Base-by-base conservation (phyloP, 2,888 invertebrate species). In the Ormyrus pomaceus region DNA sequence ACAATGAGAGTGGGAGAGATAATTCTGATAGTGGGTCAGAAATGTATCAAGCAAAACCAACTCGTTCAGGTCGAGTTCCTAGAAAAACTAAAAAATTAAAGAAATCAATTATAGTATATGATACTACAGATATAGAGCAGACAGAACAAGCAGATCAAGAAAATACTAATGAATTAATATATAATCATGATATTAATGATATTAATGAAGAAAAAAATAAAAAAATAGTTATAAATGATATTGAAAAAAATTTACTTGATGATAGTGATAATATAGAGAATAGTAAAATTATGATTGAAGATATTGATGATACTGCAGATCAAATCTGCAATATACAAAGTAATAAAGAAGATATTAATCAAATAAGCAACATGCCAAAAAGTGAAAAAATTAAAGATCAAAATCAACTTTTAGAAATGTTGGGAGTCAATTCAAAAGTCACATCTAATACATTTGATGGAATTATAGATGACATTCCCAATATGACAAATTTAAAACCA, bases 1-100 rank as follows among this genome's bases (percentile, higher is more conserved):
- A 7, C 6, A 34, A 58, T 10, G 55, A 68, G 19, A 58, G 46
- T 72, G n/a, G n/a, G 8, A 53, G 70, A n/a, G 76, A 82, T 9
- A 84, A 86, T 70, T 83, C 84, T 3, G 87, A 88, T n/a, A 86
- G 87, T 61, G 87, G 88, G 50, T 81, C 84, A 2, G 86, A 89
- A 84, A 73, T 88, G 34, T 89, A 89, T 74, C 84, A 87, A 74
- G 85, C 89, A 11, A 89, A 91, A 84, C 91, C 91, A 34, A 92
- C 92, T 5, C 88, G 92, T 82, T 92, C 91, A 2, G 92, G 92
- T 6, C 87, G 92, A 82, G 82, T 89, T 59, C 91, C 92, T 2
- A 69, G 65, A 74, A 92, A 91, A 86, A 82, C 86, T 58, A 87
- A 87, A 50, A 87, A 88, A 79, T 83, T 86, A 10, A 86, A 86